Evolutionary conservation across 2,888 invertebrate genomes (phyloP).

Genomic region (Aporophyla nigra): DNA sequence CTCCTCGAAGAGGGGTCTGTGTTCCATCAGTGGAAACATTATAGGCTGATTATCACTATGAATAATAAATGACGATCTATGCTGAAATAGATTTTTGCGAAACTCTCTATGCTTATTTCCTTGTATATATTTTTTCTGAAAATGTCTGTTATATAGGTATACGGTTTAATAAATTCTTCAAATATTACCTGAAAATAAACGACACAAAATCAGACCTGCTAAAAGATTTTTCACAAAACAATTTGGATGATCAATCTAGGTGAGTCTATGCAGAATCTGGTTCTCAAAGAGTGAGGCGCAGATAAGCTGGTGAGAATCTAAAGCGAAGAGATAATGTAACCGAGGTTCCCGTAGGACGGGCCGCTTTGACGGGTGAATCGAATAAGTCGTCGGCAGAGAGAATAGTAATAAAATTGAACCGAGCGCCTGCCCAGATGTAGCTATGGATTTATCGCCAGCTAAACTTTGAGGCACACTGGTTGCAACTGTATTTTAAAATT

Average conservation of each 20-base stretch:
- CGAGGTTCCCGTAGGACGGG: conserved; percentile 73
- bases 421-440: conserved; percentile 89
- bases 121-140: no score
- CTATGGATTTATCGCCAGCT: conserved; percentile 87
- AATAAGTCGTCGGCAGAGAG: conserved; percentile 87
- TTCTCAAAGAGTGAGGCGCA: conserved; percentile 65
- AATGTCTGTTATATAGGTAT: no score
- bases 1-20: no score
- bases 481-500: background rate
- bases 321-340: conserved; percentile 84
- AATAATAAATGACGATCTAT: background rate
- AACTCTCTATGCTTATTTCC: background rate
- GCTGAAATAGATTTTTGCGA: background rate
- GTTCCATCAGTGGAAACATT: no score
- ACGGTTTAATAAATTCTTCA: background rate
- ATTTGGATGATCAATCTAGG: conserved; percentile 49
- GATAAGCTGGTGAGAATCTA: conserved; percentile 74
- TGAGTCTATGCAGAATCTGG: conserved; percentile 48
- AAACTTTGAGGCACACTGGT: conserved; percentile 71
- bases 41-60: no score
- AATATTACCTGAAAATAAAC: background rate
- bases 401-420: conserved; percentile 91
- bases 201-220: background rate
- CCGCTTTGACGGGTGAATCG: conserved; percentile 90
- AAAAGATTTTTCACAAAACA: conserved; percentile 14